Percentiles rank a stretch among this genome's conserved stretches.
These are phyloP conservation scores for Gortyna flavago DNA, from an alignment of 2,888 invertebrate species.

Conservation along the genomic window DNA sequence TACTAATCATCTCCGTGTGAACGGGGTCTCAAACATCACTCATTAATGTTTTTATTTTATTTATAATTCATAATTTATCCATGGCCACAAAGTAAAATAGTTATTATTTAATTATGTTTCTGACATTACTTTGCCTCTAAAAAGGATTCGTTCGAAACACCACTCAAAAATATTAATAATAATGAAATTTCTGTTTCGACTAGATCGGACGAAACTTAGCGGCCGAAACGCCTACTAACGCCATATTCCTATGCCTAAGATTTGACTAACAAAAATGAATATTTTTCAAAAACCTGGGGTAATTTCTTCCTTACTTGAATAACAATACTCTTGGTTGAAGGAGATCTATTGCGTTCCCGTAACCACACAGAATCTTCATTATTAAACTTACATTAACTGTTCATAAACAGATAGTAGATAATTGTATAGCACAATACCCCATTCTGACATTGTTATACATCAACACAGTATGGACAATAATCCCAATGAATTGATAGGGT, in stretches of 20 bases:
- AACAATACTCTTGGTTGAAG: neutral
- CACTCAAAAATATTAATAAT: no score
- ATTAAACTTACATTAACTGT: constrained; percentile 21
- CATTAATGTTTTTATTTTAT: no score
- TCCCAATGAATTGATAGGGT: constrained; percentile 59
- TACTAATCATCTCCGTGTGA: no score
- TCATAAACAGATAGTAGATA: neutral
- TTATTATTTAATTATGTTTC: no score
- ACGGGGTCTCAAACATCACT: no score
- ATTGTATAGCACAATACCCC: constrained; percentile 15
- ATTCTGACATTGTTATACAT: constrained; percentile 28
- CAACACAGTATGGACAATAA: constrained; percentile 39
- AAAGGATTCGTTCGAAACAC: no score
- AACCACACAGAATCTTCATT: neutral
- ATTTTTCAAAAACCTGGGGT: neutral
- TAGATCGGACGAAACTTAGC: no score
- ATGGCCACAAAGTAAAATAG: no score
- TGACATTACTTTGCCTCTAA: no score
- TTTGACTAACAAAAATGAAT: neutral
- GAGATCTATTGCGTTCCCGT: neutral
- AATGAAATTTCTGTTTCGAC: no score
- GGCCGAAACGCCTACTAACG: no score
- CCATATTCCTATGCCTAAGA: neutral
- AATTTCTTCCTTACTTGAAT: neutral
- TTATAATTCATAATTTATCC: no score